A percentile compares a stretch with the other conserved stretches of the same genome.
Conservation (phyloP, 2,888 invertebrate species). For the Azorinus chamasolen region DNA sequence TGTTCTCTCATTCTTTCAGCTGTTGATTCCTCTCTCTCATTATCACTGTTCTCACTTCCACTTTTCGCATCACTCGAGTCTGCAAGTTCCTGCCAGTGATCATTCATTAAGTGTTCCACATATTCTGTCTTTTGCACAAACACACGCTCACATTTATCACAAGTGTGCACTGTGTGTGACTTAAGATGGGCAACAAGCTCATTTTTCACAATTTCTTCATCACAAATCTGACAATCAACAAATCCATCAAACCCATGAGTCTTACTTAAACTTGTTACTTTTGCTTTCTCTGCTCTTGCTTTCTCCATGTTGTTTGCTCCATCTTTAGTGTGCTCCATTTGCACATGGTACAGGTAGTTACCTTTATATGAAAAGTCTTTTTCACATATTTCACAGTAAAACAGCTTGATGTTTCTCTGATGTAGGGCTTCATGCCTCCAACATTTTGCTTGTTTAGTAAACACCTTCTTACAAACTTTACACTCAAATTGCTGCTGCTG, state of each 20-base stretch:
- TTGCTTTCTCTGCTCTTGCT: neutral
- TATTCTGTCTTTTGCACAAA: constrained; percentile 55
- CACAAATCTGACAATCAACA: constrained; percentile 60
- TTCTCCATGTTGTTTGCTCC: neutral
- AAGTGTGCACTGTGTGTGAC: constrained; percentile 44
- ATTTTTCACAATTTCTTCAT: constrained; percentile 40
- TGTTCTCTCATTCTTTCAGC: neutral
- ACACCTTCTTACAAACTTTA: constrained; percentile 45
- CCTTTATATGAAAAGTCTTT: constrained; percentile 49
- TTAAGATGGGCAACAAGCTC: constrained; percentile 47
- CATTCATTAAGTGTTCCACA: constrained; percentile 55
- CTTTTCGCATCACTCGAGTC: constrained; percentile 9
- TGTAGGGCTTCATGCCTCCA: constrained; percentile 51
- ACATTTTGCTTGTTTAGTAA: constrained; percentile 43
- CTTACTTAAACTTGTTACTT: neutral
- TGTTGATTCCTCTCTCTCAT: neutral
- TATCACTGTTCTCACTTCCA: neutral
- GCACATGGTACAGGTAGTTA: constrained; percentile 49
- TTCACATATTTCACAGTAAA: constrained; percentile 58
- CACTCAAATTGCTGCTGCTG: constrained; percentile 40
- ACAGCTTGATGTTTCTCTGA: constrained; percentile 30
- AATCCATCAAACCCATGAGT: constrained; percentile 19
- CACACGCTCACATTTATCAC: constrained; percentile 55
- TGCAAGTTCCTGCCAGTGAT: constrained; percentile 41
- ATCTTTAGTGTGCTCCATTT: constrained; percentile 23